Evolutionary conservation across 2,797 vertebrate genomes (phyloP).

Genomic region (Acropternis orthonyx): DNA sequence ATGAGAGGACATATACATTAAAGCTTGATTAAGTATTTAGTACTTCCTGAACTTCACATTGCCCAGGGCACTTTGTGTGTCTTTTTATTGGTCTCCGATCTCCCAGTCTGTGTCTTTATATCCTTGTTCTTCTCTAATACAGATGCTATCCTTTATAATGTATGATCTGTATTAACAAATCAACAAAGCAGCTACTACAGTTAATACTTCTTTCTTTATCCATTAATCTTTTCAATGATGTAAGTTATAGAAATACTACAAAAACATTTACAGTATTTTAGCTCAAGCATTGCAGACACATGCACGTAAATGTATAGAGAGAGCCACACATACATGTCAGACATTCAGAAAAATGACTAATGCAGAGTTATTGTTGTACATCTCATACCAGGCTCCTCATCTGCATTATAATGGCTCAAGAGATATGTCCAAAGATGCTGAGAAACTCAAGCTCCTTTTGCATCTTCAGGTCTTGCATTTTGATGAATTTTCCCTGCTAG

Average conservation of each 20-base stretch:
- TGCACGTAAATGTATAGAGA: neutral
- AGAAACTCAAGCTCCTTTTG: neutral
- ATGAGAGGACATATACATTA: neutral
- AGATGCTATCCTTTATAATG: neutral
- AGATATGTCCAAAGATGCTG: neutral
- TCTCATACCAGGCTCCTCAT: neutral
- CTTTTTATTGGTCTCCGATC: neutral
- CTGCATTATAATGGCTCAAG: neutral
- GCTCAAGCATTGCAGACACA: neutral
- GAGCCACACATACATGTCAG: neutral
- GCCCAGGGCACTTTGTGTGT: neutral
- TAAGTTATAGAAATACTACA: constrained; percentile 12
- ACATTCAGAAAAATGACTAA: constrained; percentile 15
- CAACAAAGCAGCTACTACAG: constrained; percentile 9
- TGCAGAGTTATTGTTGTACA: neutral
- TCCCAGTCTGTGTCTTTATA: neutral
- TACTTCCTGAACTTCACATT: neutral
- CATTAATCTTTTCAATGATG: neutral
- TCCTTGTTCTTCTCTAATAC: constrained; percentile 7
- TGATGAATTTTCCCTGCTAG: neutral
- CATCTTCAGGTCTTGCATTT: neutral
- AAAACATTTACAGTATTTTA: neutral
- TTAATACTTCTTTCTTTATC: neutral
- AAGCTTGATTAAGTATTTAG: constrained; percentile 46
- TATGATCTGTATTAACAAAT: constrained; percentile 24